These are phyloP conservation scores for Lagopus muta DNA, from an alignment of 2,113 vertebrate species.

Conservation along the genomic window DNA sequence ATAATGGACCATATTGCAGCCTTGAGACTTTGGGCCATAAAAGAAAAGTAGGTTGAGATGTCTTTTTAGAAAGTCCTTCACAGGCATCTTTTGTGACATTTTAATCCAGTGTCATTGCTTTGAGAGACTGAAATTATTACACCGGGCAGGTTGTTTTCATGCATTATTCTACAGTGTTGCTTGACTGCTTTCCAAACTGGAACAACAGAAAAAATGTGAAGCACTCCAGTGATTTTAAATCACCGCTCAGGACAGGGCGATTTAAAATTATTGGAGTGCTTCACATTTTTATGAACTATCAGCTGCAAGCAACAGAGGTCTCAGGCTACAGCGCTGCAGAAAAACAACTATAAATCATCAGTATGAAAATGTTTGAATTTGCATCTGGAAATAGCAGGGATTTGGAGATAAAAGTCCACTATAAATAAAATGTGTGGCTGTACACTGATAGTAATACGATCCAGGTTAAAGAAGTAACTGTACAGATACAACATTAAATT, in stretches of 20 bases:
- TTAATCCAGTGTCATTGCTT: conserved; percentile 8
- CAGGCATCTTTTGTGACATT: background rate
- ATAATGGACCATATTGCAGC: background rate
- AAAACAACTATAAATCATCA: background rate
- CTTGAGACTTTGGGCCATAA: background rate
- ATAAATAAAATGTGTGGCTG: background rate
- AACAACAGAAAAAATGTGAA: conserved; percentile 55
- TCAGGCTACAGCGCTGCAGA: background rate
- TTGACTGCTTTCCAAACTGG: conserved; percentile 32
- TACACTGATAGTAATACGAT: background rate
- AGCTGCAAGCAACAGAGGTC: background rate
- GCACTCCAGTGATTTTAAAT: conserved; percentile 49
- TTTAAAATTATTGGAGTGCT: conserved; percentile 53
- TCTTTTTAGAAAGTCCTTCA: conserved; percentile 24
- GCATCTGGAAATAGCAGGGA: background rate
- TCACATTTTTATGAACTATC: conserved; percentile 46
- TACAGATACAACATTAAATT: accelerated
- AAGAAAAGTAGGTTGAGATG: conserved; percentile 30
- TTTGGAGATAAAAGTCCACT: background rate
- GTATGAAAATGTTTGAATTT: background rate
- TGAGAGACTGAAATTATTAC: conserved; percentile 30
- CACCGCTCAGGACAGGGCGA: conserved; percentile 6
- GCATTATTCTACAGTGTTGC: conserved; percentile 8
- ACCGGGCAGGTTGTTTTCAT: conserved; percentile 37
- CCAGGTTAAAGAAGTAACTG: background rate